Percentiles rank a stretch among this genome's conserved stretches.
Conservation (phyloP, 2,113 vertebrate species). For the Hyla sarda region DNA sequence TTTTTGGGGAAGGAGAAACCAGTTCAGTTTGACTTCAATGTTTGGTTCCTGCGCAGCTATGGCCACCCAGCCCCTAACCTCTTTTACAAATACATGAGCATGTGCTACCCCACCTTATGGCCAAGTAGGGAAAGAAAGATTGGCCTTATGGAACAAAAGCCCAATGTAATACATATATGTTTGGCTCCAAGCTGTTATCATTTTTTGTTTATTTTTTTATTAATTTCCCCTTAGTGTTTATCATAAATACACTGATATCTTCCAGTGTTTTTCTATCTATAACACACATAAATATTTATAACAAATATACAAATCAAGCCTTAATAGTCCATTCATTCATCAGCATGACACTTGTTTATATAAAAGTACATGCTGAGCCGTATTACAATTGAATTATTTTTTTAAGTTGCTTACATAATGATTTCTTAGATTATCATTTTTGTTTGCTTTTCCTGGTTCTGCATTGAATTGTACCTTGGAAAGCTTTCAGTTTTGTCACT, state of each 20-base stretch:
- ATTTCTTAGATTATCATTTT: constrained; percentile 20
- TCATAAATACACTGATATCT: not conserved
- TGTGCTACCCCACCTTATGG: not conserved
- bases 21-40: too few species aligned
- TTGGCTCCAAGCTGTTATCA: not conserved
- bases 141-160: not conserved
- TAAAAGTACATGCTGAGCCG: not conserved
- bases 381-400: constrained; percentile 1
- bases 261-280: constrained; percentile 7
- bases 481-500: constrained; percentile 4
- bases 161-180: not conserved
- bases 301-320: not conserved
- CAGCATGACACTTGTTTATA: constrained; percentile 19
- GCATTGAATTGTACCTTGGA: not conserved
- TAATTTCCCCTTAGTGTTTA: not conserved
- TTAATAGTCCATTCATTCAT: constrained; percentile 19
- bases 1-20: too few species aligned
- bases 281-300: constrained; percentile 5
- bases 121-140: not conserved
- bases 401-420: constrained; percentile 29
- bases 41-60: too few species aligned
- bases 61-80: too few species aligned
- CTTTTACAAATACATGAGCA: too few species aligned
- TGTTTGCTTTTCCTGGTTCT: constrained; percentile 6
- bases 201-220: not conserved